phyloP scores from a whole-genome alignment of 2,797 vertebrate species.

The Protonibea diacanthus region DNA sequence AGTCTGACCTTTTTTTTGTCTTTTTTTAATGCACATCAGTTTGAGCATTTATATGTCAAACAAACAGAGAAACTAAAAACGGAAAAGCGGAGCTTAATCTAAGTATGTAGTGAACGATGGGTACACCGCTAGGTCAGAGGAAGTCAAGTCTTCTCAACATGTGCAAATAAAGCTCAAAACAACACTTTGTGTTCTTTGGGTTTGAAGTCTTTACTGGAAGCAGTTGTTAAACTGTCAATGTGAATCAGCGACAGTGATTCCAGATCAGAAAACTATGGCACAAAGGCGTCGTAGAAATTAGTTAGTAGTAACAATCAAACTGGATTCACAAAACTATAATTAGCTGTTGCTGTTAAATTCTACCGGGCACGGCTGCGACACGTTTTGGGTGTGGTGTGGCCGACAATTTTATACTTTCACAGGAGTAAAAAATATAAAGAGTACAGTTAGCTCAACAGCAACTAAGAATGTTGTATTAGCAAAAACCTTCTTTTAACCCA shows the following conservation, averaged over 20 bases:
- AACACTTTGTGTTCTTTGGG: not conserved
- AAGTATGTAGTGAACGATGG: slow-evolving; percentile 1
- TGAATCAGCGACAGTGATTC: not conserved
- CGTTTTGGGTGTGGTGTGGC: no score
- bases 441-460: no score
- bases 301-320: not conserved
- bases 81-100: not conserved
- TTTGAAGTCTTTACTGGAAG: not conserved
- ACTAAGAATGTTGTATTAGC: no score
- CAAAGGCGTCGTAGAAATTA: not conserved
- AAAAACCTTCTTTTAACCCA: no score
- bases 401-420: no score
- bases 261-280: not conserved
- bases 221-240: not conserved
- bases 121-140: not conserved
- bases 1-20: not conserved
- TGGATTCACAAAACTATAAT: not conserved
- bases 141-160: not conserved
- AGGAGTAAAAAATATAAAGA: no score
- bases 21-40: not conserved
- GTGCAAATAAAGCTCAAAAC: not conserved
- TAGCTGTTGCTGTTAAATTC: no score
- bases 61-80: not conserved
- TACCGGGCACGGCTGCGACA: no score
- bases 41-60: slow-evolving; percentile 5